phyloP scores from a whole-genome alignment of 2,888 invertebrate species.

The Oscheius sp. region DNA sequence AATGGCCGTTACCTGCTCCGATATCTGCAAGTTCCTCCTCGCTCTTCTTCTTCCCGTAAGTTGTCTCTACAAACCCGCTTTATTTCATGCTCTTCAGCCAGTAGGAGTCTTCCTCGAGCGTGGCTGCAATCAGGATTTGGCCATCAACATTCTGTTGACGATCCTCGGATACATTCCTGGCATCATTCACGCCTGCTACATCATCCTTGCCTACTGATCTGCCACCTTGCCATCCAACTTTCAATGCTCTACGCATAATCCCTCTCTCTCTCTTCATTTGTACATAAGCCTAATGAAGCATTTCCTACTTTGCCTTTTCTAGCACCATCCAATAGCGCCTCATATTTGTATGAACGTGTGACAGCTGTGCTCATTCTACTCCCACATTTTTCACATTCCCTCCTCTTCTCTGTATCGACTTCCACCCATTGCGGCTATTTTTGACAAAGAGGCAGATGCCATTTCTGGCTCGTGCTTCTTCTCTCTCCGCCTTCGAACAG shows the following conservation, averaged over 20 bases:
- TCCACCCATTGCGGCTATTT: too few species aligned
- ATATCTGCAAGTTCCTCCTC: slow-evolving; percentile 33
- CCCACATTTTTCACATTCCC: too few species aligned
- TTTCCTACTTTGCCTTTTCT: background rate
- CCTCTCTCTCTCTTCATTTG: background rate
- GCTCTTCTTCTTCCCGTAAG: slow-evolving; percentile 38
- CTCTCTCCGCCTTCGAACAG: background rate
- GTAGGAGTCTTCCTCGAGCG: slow-evolving; percentile 63
- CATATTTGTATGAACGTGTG: too few species aligned
- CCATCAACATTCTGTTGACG: slow-evolving; percentile 62
- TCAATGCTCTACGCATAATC: background rate
- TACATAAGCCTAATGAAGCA: background rate
- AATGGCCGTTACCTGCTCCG: slow-evolving; percentile 38
- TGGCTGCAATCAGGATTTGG: slow-evolving; percentile 59
- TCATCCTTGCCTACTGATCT: slow-evolving; percentile 42
- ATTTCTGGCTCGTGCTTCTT: too few species aligned
- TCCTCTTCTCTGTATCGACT: too few species aligned
- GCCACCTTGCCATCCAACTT: slow-evolving; percentile 41
- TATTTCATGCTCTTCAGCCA: slow-evolving; percentile 45
- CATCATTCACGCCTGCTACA: slow-evolving; percentile 60
- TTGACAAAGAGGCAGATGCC: too few species aligned
- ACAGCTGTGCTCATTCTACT: too few species aligned
- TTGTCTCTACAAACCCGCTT: background rate
- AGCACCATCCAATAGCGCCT: too few species aligned
- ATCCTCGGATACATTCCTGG: slow-evolving; percentile 66